phyloP scores from a whole-genome alignment of 2,113 vertebrate genomes.

The Narcine bancroftii region DNA sequence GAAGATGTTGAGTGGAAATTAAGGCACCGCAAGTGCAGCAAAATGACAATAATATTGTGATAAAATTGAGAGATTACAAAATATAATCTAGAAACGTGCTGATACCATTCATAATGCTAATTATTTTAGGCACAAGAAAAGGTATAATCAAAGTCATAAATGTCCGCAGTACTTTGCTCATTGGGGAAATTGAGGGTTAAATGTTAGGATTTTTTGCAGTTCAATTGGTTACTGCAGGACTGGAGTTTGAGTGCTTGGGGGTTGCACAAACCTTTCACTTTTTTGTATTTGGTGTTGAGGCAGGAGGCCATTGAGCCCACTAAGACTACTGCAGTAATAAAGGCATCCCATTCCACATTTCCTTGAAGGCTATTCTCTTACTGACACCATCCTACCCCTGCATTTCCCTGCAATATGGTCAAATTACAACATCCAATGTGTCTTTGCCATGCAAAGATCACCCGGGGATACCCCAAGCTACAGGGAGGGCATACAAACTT shows the following conservation, averaged over 20 bases:
- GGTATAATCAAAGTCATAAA: neutral
- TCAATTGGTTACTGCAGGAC: neutral
- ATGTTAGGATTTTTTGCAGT: neutral
- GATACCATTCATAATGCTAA: neutral
- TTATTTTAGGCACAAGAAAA: neutral
- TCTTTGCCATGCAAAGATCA: too few species aligned
- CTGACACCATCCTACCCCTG: too few species aligned
- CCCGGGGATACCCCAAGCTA: too few species aligned
- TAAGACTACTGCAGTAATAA: too few species aligned
- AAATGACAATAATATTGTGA: neutral
- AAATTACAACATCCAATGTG: too few species aligned
- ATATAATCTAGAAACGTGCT: neutral
- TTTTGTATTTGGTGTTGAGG: too few species aligned
- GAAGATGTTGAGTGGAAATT: neutral
- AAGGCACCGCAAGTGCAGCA: neutral
- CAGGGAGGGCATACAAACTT: too few species aligned
- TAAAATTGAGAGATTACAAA: neutral
- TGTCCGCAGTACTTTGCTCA: neutral
- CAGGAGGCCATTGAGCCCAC: too few species aligned
- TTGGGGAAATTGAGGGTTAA: neutral
- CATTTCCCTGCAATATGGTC: too few species aligned
- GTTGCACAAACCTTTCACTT: neutral
- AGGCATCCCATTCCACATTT: too few species aligned
- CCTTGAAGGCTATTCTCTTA: too few species aligned
- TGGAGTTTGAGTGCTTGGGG: neutral